phyloP scores from a whole-genome alignment of 2,888 invertebrate genomes.

The Crossocerus cetratus region DNA sequence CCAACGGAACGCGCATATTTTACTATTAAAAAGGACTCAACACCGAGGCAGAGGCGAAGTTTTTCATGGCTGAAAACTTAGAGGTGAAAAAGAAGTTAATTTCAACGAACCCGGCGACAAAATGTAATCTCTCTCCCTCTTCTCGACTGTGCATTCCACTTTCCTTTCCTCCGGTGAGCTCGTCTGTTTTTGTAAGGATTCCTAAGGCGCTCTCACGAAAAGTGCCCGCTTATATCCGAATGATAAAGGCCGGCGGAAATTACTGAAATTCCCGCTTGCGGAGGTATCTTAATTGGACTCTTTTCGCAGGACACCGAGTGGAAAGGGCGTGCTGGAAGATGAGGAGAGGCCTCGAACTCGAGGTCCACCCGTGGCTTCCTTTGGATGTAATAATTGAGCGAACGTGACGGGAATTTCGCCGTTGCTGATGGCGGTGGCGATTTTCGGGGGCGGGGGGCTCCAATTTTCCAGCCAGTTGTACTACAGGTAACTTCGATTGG shows the following conservation, averaged over 20 bases:
- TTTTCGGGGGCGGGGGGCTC: constrained; percentile 44
- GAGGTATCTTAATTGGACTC: constrained; percentile 13
- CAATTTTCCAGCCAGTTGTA: constrained; percentile 49
- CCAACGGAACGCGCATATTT: too few species aligned
- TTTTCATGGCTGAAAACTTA: too few species aligned
- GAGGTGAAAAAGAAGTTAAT: too few species aligned
- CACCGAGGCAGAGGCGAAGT: too few species aligned
- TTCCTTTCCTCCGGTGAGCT: constrained; percentile 4
- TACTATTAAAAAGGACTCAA: too few species aligned
- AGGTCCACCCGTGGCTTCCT: constrained; percentile 13
- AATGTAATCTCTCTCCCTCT: too few species aligned
- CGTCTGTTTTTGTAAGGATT: not conserved
- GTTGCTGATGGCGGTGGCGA: constrained; percentile 39
- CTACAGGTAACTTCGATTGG: constrained; percentile 57
- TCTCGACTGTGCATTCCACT: not conserved
- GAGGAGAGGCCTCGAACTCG: not conserved
- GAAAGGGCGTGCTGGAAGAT: constrained; percentile 3
- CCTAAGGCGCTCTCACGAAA: not conserved
- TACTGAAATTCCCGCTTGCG: not conserved
- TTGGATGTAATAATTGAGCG: constrained; percentile 60
- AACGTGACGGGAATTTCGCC: constrained; percentile 62
- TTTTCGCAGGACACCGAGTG: not conserved
- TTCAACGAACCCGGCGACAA: too few species aligned
- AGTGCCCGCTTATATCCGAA: not conserved
- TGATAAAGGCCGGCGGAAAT: not conserved